These are phyloP conservation scores for Spisula solida DNA, from an alignment of 2,888 invertebrate species.

Conservation along the genomic window DNA sequence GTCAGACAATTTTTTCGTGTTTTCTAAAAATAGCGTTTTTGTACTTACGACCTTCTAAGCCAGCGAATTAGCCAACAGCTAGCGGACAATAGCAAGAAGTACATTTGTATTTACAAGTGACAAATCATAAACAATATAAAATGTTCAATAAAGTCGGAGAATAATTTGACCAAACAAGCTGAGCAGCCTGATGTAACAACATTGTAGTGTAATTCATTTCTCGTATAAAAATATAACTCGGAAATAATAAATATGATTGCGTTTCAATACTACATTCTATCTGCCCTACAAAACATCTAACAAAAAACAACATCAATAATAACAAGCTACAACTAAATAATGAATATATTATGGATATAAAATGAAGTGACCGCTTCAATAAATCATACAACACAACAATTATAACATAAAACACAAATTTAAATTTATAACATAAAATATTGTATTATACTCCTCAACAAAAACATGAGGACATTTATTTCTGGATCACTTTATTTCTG, in stretches of 20 bases:
- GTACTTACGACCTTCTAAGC: no score
- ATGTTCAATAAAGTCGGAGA: no score
- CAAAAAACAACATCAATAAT: neutral
- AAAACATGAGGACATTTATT: no score
- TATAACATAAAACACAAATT: neutral
- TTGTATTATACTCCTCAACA: neutral
- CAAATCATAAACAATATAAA: no score
- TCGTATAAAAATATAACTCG: neutral
- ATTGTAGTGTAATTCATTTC: neutral
- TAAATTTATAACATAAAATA: conserved; percentile 18
- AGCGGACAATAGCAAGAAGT: no score
- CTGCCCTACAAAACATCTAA: neutral
- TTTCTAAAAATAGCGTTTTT: no score
- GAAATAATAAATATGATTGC: neutral
- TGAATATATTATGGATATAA: conserved; percentile 15
- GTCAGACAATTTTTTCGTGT: no score
- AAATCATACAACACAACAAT: neutral
- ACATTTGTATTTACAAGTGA: no score
- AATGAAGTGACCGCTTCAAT: neutral
- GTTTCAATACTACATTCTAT: neutral
- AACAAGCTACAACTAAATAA: conserved; percentile 10
- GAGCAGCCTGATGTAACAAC: neutral
- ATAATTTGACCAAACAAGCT: neutral
- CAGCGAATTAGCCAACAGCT: neutral
- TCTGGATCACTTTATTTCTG: no score